Base-by-base conservation (phyloP, 2,888 invertebrate species). In the Drosophila emarginata region DNA sequence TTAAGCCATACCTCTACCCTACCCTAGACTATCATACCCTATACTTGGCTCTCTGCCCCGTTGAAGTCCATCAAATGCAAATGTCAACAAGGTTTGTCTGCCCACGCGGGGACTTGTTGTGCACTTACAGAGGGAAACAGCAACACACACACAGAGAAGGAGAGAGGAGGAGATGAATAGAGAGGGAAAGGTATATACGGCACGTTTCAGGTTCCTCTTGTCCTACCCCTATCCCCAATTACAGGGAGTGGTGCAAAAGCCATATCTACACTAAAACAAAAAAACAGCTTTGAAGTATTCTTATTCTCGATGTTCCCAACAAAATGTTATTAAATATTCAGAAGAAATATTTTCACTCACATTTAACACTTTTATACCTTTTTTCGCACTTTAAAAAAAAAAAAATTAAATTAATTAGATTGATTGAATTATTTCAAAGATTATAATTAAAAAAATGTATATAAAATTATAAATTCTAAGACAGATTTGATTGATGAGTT, bases 1-100 rank as follows among this genome's bases (percentile, higher is more conserved):
- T 83, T 86, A 86, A 80, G 80, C 76, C 63, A 64, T 21, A 61
- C 58, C 45, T 56, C 39, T 23, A 39, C 37, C 54, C 57, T 45
- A 37, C 15, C 14, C 40, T n/a, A 21, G 5, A 4, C 28, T 28
- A 28, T 6, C 28, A 6, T 28, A 28, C 28, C 28, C 32, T 32
- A 32, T 32, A 32, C 11, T 53, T 23, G 14, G 18, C 40, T 12
- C 36, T 5, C n/a, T 36, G 9, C 11, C 1, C 26, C 62, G 4
- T 26, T 26, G 15, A n/a, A 32, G 56, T 65, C 69, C 56, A 54
- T 40, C 50, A 68, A 78, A 81, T 84, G 81, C 81, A 84, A 81
- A 84, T 84, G 81, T 75, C 84, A 81, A 78, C 74, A 72, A 56
- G 72, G 51, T 56, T 9, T 26, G 58, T 32, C 72, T 39, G 59